Evolutionary conservation across 2,888 invertebrate species (phyloP).

Genomic region (Agonum fuliginosum): DNA sequence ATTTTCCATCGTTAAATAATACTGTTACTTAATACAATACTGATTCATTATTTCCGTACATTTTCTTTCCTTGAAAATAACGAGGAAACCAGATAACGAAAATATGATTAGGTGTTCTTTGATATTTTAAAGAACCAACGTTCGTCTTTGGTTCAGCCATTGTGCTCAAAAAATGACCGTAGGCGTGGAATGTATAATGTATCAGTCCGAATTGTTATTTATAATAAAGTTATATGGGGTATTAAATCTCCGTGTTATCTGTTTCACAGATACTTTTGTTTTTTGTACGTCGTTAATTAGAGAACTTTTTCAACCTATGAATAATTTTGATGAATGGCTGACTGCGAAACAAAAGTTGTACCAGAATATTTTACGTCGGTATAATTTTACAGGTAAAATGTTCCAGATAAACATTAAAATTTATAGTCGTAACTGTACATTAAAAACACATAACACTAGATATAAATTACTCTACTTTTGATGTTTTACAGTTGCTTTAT

Average conservation of each 20-base stretch:
- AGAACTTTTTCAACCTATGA: neutral
- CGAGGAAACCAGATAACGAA: no score
- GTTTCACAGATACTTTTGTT: neutral
- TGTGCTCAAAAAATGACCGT: neutral
- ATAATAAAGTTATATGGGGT: neutral
- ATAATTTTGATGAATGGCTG: neutral
- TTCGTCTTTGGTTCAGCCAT: neutral
- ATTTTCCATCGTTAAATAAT: no score
- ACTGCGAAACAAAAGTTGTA: neutral
- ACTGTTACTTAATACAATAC: no score
- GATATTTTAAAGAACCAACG: neutral
- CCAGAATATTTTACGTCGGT: neutral
- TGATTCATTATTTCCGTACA: no score
- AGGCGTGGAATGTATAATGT: slow-evolving; percentile 14
- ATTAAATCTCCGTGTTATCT: neutral
- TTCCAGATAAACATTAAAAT: neutral
- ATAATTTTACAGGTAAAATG: neutral
- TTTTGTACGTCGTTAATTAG: neutral
- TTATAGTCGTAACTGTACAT: neutral
- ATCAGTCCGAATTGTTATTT: slow-evolving; percentile 3
- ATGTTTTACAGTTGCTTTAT: neutral
- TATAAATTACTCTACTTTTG: neutral
- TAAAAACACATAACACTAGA: neutral
- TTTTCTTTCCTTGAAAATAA: no score
- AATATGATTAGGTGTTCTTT: neutral